Evolutionary conservation across 2,797 vertebrate species (phyloP), one percentile per base, ranked within the genome.

Genomic region (Nyctalus aviator): DNA sequence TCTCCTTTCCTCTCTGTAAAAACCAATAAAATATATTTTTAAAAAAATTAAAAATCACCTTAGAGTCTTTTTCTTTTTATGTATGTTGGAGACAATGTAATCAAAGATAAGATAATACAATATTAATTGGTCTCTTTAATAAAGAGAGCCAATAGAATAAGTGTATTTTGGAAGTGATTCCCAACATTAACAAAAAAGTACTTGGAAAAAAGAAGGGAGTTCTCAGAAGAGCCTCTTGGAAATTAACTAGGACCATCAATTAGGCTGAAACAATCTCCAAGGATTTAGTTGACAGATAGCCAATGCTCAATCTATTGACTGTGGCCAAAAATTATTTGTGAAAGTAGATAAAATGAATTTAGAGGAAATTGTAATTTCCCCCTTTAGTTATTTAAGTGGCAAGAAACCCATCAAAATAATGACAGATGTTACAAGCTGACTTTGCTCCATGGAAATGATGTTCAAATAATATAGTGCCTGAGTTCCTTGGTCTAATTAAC

Each of bases 371-470:
- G 1, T 90, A 27, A 48, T 79, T 84, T 94, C 88, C n/a, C 21
- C 25, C 30, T 78, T 89, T 94, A 73, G 44, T 87, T 84, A 71
- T 85, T 82, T 91, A 91, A 93, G n/a, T 77, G 37, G 21, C 91
- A 48, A 94, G 73, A 94, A 95, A 8, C 10, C 71, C 82, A 93
- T 93, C 46, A 75, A 85, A 91, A 93, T 68, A 92, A 89, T 93
- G 92, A 94, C 50, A 72, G 44, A 62, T 88, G 14, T 69, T 66
- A 91, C 20, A 77, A 41, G 30, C 53, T 86, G 55, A 86, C n/a
- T 78, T 66, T 92, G 71, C 41, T 89, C 55, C 30, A n/a, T 87
- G 50, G 55, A 90, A 89, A 88, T 90, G 35, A 94, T 82, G n/a
- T 71, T 95, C 78, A 92, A 86, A 92, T 90, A 83, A 91, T 93